These are phyloP conservation scores for Romanogobio albipinnatus DNA, from an alignment of 2,113 vertebrate genomes.

Conservation along the genomic window DNA sequence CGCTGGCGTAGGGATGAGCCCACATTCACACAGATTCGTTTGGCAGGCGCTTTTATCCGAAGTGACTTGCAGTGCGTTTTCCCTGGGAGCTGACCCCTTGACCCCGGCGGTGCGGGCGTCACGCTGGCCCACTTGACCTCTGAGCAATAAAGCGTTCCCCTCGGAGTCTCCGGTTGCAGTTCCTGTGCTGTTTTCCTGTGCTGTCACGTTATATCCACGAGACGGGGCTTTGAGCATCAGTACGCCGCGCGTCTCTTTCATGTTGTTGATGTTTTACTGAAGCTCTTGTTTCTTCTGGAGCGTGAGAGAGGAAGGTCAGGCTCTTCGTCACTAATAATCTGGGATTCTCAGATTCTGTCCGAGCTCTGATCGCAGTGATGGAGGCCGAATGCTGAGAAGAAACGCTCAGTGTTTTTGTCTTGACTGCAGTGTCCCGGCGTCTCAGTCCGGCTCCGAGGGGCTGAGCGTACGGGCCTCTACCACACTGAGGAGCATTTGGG, in stretches of 20 bases:
- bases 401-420: background rate
- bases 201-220: background rate
- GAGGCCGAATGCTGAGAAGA: background rate
- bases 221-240: background rate
- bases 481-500: background rate
- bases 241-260: background rate
- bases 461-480: background rate
- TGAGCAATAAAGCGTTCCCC: background rate
- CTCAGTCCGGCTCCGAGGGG: background rate
- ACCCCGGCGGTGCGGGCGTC: background rate
- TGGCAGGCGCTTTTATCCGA: background rate
- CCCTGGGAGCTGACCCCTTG: background rate
- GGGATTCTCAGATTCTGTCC: too few species aligned
- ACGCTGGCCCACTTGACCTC: background rate
- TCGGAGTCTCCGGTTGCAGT: background rate
- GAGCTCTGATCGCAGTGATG: background rate
- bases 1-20: too few species aligned
- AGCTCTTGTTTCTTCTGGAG: background rate
- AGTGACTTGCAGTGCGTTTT: background rate
- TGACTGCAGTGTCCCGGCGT: background rate
- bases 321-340: background rate
- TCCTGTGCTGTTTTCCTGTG: background rate
- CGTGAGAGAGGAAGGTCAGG: background rate
- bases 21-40: background rate
- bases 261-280: background rate